phyloP scores from a whole-genome alignment of 1,140 invertebrate genomes.

The fruit fly (Drosophila melanogaster) region Release_6_plus_ISO1_MT NC_004354.4:9771501-9772000 shows the following conservation, averaged over 20 bases:
- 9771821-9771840: constrained; percentile 48
- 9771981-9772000: not conserved
- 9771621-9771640: constrained; percentile 41
- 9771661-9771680: constrained; percentile 32
- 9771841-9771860: constrained; percentile 14
- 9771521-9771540: constrained; percentile 53
- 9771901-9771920: constrained; percentile 23
- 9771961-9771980: not conserved
- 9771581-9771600: constrained; percentile 33
- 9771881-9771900: not conserved
- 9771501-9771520: constrained; percentile 15
- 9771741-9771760: constrained; percentile 37
- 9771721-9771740: constrained; percentile 54
- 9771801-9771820: constrained; percentile 32
- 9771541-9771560: constrained; percentile 56
- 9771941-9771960: constrained; percentile 16
- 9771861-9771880: no score
- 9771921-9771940: constrained; percentile 17
- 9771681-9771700: constrained; percentile 40
- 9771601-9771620: no score
- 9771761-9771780: constrained; percentile 1
- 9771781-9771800: not conserved
- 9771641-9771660: constrained; percentile 63
- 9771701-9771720: constrained; percentile 27
- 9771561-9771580: constrained; percentile 61